Base-by-base conservation (phyloP, 1,140 invertebrate genomes). In the Drosophila ananassae region DNA sequence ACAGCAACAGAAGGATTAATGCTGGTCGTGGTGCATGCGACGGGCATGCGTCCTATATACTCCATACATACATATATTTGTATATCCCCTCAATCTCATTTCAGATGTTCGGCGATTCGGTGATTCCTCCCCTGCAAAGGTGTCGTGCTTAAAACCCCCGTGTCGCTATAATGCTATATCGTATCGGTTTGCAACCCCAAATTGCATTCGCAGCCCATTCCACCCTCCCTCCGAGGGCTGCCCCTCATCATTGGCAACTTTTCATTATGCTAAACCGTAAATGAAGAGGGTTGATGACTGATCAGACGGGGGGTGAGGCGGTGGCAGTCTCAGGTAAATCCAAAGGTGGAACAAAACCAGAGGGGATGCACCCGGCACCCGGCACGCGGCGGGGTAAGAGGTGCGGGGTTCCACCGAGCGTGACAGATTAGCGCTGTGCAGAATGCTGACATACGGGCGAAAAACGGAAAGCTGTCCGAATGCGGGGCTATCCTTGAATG, bases 181-280 rank as follows among this genome's bases (percentile, higher is more conserved):
- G 58, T 32, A 59, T 74, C 66, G 63, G 34, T 84, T 79, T 89
- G 79, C 83, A 89, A 87, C 83, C 83, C 83, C 78, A 87, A 87
- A 87, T 89, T 87, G 83, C 83, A 87, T 87, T 87, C 76, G 68
- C 62, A 78, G 69, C 63, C 34, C 48, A 41, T 48, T 51, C 54
- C 32, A 34, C 10, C 32, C 32, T 44, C 51, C 62, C 50, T 61
- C 59, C 53, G 48, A 55, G 44, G 1, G 17, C 21, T 22, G 17
- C 17, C 66, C 64, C 56, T 51, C 64, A 64, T 81, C 78, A 81
- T 83, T 77, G 79, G 75, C 83, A 74, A 83, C 75, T 89, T 89
- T 89, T 89, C 82, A 87, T 89, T 85, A 85, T 85, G 82, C 82
- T 87, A 85, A 85, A 82, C 82, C 82, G 69, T 87, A 85, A 85